A percentile compares a stretch with the other conserved stretches of the same genome.
Conservation (phyloP, 2,888 invertebrate genomes). For the Callimorpha dominula region DNA sequence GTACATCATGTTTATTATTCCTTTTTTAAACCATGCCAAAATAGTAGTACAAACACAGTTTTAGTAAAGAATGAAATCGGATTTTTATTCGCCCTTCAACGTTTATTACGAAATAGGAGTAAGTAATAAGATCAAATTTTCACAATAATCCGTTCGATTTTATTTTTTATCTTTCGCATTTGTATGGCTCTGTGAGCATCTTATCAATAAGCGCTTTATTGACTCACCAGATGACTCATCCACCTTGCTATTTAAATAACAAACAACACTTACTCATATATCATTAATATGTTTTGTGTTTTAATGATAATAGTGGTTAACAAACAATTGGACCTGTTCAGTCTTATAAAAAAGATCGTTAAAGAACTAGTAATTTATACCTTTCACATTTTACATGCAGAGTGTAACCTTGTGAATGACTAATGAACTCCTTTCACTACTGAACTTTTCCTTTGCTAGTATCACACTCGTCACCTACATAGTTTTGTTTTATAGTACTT, state of each 20-base stretch:
- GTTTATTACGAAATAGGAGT: conserved; percentile 11
- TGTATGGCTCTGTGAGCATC: neutral
- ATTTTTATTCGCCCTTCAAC: neutral
- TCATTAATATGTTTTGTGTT: too few species aligned
- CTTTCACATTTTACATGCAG: too few species aligned
- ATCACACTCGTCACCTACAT: neutral
- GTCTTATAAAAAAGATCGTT: too few species aligned
- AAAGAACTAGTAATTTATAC: too few species aligned
- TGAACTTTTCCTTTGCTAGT: neutral
- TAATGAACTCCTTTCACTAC: neutral
- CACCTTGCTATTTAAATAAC: too few species aligned
- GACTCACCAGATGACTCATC: too few species aligned
- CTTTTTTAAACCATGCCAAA: neutral
- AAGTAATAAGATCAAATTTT: conserved; percentile 13
- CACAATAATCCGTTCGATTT: conserved; percentile 1
- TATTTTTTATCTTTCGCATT: conserved; percentile 7
- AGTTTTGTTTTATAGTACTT: too few species aligned
- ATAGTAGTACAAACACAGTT: too few species aligned
- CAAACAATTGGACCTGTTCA: too few species aligned
- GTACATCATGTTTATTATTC: neutral
- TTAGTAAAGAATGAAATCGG: conserved; percentile 2
- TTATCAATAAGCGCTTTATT: neutral
- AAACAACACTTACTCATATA: too few species aligned
- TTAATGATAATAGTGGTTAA: too few species aligned
- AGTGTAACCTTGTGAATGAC: too few species aligned